phyloP scores from a whole-genome alignment of 2,888 invertebrate genomes.

The Drosophila yooni region DNA sequence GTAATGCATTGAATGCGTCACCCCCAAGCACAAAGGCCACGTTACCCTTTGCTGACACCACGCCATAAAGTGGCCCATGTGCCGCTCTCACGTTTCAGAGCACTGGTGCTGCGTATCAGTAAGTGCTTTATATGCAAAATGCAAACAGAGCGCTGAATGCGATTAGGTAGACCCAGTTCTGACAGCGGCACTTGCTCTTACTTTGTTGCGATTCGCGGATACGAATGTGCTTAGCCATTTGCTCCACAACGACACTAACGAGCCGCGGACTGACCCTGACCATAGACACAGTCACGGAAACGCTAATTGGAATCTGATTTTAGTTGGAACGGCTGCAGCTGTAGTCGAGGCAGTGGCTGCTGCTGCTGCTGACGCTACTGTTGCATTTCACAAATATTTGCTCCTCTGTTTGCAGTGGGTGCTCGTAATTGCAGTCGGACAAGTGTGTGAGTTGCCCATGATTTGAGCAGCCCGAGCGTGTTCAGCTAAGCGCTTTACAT shows the following conservation, averaged over 20 bases:
- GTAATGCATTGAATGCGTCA: slow-evolving; percentile 31
- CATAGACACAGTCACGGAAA: slow-evolving; percentile 66
- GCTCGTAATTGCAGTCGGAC: background rate
- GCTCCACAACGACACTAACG: slow-evolving; percentile 13
- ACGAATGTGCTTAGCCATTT: slow-evolving; percentile 42
- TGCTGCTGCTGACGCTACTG: background rate
- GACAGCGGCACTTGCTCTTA: slow-evolving; percentile 11
- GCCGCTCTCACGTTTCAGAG: slow-evolving; percentile 63
- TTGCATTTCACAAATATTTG: background rate
- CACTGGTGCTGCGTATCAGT: slow-evolving; percentile 56
- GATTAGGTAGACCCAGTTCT: slow-evolving; percentile 17
- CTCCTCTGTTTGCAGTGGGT: slow-evolving; percentile 3
- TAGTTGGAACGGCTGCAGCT: background rate
- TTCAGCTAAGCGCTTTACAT: slow-evolving; percentile 1
- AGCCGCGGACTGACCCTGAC: slow-evolving; percentile 63
- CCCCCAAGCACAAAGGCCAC: background rate
- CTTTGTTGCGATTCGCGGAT: slow-evolving; percentile 1
- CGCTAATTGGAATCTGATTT: slow-evolving; percentile 41
- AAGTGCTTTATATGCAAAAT: slow-evolving; percentile 45
- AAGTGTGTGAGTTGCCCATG: slow-evolving; percentile 5
- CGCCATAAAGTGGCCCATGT: slow-evolving; percentile 18
- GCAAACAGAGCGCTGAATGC: slow-evolving; percentile 36
- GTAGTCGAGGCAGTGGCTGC: background rate
- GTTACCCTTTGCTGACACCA: background rate
- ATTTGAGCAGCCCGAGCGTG: slow-evolving; percentile 16